Evolutionary conservation across 1,140 invertebrate genomes (phyloP), one percentile per base, ranked within the genome.

Genomic region (Apocrypta bakeri): DNA sequence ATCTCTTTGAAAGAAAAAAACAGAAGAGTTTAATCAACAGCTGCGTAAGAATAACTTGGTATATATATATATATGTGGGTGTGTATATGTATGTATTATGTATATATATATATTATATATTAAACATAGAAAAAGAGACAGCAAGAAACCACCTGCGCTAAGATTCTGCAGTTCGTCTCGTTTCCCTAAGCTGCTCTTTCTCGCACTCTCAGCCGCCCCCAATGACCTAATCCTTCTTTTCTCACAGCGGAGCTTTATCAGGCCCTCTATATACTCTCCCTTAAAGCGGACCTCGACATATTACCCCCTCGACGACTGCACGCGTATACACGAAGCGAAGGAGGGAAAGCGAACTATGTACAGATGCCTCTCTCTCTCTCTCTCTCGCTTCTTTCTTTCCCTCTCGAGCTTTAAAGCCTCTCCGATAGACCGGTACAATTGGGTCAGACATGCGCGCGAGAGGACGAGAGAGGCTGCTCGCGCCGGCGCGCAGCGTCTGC

Each of bases 401-500:
- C 33, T 37, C 33, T 9, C 33, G 33, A 37, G 21, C 63, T 78
- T 83, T 78, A 78, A 83, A 83, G 48, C 21, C 33, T 72, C 66
- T 72, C 74, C 64, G 37, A 77, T 77, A 77, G 24, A 48, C 73
- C 66, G 81, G 42, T 61, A 78, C 21, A 83, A 78, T 83, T 78
- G 68, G 81, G 81, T 83, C 81, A 68, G 75, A 78, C 75, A 83
- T 83, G 68, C 75, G 81, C 75, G 68, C 17, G 31, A 11, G 29
- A 27, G 25, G 11, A 25, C n/a, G 24, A 27, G 24, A 12, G 64
- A 66, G 24, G 64, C 68, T 4, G 68, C 17, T 33, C 31, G 31
- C 68, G 63, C 24, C 63, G 63, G 63, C 63, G 63, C 24, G 63
- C 25, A 27, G 9, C 63, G 75, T 21, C 12, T 27, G 29, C 48